Conservation (phyloP, 2,888 invertebrate species). For the Pimpla rufipes region DNA sequence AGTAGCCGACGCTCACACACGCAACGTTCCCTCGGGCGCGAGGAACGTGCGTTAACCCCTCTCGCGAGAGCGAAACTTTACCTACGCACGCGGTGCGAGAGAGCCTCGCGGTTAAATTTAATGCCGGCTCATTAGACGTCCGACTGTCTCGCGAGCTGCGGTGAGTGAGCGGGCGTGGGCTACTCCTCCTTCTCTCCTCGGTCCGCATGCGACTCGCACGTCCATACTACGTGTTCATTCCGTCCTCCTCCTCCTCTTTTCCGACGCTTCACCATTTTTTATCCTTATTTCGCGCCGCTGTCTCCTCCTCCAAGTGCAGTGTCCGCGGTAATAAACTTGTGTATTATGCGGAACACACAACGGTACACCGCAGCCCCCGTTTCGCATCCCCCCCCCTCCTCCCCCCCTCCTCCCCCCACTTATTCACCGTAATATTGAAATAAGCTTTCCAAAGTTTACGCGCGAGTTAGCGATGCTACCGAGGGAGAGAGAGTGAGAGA, state of each 20-base stretch:
- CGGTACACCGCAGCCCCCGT: slow-evolving; percentile 46
- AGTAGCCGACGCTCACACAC: neutral
- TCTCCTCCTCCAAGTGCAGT: slow-evolving; percentile 29
- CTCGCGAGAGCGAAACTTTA: slow-evolving; percentile 57
- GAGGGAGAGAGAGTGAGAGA: slow-evolving; percentile 49
- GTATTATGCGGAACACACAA: slow-evolving; percentile 68
- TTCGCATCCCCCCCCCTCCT: slow-evolving; percentile 24
- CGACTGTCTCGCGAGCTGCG: slow-evolving; percentile 65
- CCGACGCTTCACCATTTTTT: neutral
- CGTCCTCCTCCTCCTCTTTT: slow-evolving; percentile 22
- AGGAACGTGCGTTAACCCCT: slow-evolving; percentile 49
- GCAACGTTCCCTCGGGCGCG: too few relatives aligned
- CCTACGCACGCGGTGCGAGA: slow-evolving; percentile 61
- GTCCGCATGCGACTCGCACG: slow-evolving; percentile 36
- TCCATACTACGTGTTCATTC: slow-evolving; percentile 40
- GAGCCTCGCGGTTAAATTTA: slow-evolving; percentile 70
- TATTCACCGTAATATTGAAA: slow-evolving; percentile 79
- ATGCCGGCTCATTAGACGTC: slow-evolving; percentile 70
- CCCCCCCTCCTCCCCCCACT: slow-evolving; percentile 66
- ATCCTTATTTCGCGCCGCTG: slow-evolving; percentile 13
- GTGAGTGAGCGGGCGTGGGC: slow-evolving; percentile 69
- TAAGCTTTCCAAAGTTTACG: slow-evolving; percentile 77
- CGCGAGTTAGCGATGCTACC: slow-evolving; percentile 69
- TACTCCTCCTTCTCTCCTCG: slow-evolving; percentile 52
- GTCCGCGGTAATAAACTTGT: slow-evolving; percentile 66